Evolutionary conservation across 2,888 invertebrate species (phyloP), one percentile per base, ranked within the genome.

Genomic region (Caenorhabditis parvicauda): DNA sequence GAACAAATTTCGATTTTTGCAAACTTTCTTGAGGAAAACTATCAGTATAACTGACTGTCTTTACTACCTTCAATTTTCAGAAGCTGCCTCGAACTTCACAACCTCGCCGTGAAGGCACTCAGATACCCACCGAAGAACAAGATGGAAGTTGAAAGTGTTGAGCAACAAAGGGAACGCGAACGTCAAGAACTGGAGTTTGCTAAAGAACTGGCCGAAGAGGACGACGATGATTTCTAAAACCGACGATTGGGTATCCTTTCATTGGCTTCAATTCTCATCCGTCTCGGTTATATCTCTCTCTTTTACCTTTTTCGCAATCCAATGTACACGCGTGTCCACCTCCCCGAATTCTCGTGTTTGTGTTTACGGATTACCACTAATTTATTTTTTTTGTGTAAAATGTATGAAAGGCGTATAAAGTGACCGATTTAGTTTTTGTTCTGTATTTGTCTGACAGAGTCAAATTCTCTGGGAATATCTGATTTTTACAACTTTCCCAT

Each of bases 161-260:
- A 81, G 55, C 70, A 75, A 47, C 74, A 77, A 50, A 64, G 79
- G 24, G 77, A 81, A 48, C 61, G 79, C 4, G 80, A 79, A 49
- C 72, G 67, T 50, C 65, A 96, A 83, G 98, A 99, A 84, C 85
- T 98, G 79, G 98, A 98, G 83, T 86, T 95, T 76, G 98, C 98
- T n/a, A 98, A 96, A 39, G 96, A 98, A 85, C 93, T 98, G 90
- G 95, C 95, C 6, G 98, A 98, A 82, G 96, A 98, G 82, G 96
- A 98, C 83, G 94, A 95, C 28, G 78, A 77, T 35, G 74, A 74
- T 44, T 75, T 74, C 54, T 75, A 67, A 59, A 50, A 35, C 4
- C n/a, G n/a, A n/a, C n/a, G n/a, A n/a, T 35, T 35, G 12, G 35
- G 35, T 35, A n/a, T 12, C n/a, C 35, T n/a, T 35, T n/a, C 35